A percentile compares a stretch with the other conserved stretches of the same genome.
Conservation (phyloP, 1,140 invertebrate species). For the Brachionus asplanchnoidis region DNA sequence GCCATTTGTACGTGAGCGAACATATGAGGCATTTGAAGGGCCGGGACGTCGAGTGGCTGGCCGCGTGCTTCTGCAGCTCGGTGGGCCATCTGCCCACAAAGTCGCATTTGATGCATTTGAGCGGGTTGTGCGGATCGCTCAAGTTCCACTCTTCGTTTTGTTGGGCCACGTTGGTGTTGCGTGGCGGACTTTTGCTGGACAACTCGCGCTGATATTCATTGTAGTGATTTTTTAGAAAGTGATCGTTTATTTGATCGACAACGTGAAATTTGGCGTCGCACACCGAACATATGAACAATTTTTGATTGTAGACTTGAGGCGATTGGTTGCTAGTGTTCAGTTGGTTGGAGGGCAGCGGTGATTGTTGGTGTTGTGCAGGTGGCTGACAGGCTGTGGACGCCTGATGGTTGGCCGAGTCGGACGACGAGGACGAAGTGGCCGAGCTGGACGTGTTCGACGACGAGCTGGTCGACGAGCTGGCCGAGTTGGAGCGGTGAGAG, state of each 20-base stretch:
- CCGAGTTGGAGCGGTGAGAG: background rate
- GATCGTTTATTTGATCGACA: conserved; percentile 46
- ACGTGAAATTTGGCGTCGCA: conserved; percentile 51
- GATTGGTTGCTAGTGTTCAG: background rate
- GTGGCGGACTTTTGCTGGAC: conserved; percentile 43
- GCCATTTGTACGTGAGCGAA: conserved; percentile 56
- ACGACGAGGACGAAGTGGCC: background rate
- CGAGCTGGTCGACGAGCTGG: background rate
- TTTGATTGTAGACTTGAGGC: conserved; percentile 24
- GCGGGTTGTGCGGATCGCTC: conserved; percentile 46
- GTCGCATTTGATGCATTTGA: conserved; percentile 53
- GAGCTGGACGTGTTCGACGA: background rate
- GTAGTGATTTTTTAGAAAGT: conserved; percentile 43
- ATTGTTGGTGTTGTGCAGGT: background rate
- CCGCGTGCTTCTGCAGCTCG: conserved; percentile 55
- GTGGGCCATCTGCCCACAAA: conserved; percentile 57
- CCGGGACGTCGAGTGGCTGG: conserved; percentile 51
- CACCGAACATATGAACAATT: conserved; percentile 52
- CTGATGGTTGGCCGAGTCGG: background rate
- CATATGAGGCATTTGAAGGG: conserved; percentile 56
- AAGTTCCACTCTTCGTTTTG: conserved; percentile 51
- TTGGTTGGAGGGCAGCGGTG: background rate
- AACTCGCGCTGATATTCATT: conserved; percentile 42
- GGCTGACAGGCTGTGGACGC: no score
- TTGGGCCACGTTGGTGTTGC: conserved; percentile 52